Conservation (phyloP, 2,113 vertebrate species). For the Caranx ignobilis region DNA sequence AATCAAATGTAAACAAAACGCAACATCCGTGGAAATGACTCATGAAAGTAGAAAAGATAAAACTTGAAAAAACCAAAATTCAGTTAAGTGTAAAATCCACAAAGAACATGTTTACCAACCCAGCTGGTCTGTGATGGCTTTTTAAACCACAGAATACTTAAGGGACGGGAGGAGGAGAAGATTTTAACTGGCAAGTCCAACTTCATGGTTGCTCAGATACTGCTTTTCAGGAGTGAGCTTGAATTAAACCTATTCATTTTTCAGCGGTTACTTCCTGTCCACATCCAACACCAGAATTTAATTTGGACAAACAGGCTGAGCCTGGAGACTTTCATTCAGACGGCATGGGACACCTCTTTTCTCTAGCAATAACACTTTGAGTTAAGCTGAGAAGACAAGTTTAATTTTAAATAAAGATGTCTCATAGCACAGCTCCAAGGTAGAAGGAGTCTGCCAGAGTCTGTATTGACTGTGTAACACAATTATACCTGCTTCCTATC, state of each 20-base stretch:
- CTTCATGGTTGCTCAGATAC: slow-evolving; percentile 24
- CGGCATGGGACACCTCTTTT: background rate
- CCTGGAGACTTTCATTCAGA: slow-evolving; percentile 7
- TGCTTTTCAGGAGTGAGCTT: slow-evolving; percentile 20
- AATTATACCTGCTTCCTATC: background rate
- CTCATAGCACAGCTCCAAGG: background rate
- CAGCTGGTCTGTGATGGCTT: slow-evolving; percentile 34
- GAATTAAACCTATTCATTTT: slow-evolving; percentile 13
- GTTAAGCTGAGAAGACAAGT: slow-evolving; percentile 2
- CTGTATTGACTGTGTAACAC: background rate
- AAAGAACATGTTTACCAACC: slow-evolving; percentile 51
- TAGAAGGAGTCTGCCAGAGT: slow-evolving; percentile 7
- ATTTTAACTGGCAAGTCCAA: slow-evolving; percentile 47
- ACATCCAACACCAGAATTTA: slow-evolving; percentile 11
- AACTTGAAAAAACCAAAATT: slow-evolving; percentile 20
- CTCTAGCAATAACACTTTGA: background rate
- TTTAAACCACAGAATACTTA: slow-evolving; percentile 37
- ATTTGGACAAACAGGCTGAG: slow-evolving; percentile 9
- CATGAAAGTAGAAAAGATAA: background rate
- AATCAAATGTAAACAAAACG: background rate
- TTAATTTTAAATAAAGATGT: slow-evolving; percentile 9
- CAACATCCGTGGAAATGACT: background rate
- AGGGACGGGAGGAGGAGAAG: slow-evolving; percentile 19
- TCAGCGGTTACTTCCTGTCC: background rate
- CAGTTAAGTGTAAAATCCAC: slow-evolving; percentile 50